phyloP scores from a whole-genome alignment of 1,140 invertebrate species.

The Tetranychus cinnabarinus region DNA sequence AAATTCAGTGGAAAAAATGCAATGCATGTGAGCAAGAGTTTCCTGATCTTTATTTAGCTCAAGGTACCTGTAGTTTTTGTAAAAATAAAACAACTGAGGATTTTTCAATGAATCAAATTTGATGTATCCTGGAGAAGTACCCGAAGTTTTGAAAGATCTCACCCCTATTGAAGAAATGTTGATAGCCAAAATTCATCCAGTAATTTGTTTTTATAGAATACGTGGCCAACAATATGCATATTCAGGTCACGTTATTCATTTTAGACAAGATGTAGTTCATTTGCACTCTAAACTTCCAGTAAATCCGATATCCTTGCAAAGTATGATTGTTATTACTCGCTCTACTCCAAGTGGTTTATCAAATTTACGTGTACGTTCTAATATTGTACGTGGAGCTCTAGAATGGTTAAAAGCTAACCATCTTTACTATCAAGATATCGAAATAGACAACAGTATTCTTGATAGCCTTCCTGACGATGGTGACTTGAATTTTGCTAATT shows the following conservation, averaged over 20 bases:
- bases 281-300: neutral
- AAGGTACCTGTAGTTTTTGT: too few species aligned
- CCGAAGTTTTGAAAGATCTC: neutral
- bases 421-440: neutral
- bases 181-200: neutral
- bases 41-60: too few species aligned
- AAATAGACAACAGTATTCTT: neutral
- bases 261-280: neutral
- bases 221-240: neutral
- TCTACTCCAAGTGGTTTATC: neutral
- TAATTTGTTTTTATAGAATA: neutral
- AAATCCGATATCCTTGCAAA: neutral
- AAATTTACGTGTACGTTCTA: neutral
- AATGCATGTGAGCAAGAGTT: too few species aligned
- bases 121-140: neutral
- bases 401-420: neutral
- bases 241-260: neutral
- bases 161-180: neutral
- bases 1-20: too few species aligned
- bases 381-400: neutral
- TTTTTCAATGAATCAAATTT: neutral
- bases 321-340: neutral
- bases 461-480: neutral
- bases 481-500: neutral
- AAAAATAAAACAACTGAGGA: too few species aligned